Conservation (phyloP, 2,797 vertebrate genomes). For the Coilia nasus region DNA sequence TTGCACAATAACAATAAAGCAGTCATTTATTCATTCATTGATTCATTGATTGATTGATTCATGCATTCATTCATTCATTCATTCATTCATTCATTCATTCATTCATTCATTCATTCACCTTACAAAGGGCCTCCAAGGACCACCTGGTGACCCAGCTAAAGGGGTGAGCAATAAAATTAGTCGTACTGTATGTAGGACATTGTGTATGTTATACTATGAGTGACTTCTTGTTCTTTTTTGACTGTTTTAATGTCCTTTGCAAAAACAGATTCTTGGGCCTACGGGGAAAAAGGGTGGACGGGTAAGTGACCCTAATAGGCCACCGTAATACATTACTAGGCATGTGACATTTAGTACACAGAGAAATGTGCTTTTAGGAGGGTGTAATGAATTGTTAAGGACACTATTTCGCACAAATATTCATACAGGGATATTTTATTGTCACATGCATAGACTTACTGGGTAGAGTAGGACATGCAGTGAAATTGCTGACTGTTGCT, state of each 20-base stretch:
- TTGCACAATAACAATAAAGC: no score
- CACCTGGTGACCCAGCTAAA: slow-evolving; percentile 83
- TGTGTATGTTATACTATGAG: neutral
- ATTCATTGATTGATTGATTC: no score
- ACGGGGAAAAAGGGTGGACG: slow-evolving; percentile 83
- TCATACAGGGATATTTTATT: no score
- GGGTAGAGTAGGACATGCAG: no score
- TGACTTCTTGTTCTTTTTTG: slow-evolving; percentile 26
- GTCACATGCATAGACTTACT: no score
- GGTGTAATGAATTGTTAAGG: slow-evolving; percentile 61
- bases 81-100: no score
- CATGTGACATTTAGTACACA: neutral
- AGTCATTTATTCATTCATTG: no score
- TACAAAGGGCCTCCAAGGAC: slow-evolving; percentile 74
- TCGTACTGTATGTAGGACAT: neutral
- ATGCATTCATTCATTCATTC: no score
- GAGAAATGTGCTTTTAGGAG: slow-evolving; percentile 51
- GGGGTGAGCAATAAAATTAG: slow-evolving; percentile 72
- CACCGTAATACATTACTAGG: slow-evolving; percentile 37
- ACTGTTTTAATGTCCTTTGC: slow-evolving; percentile 27
- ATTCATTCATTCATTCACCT: neutral
- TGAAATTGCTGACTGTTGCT: no score
- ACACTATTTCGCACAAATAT: slow-evolving; percentile 49
- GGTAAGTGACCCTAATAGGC: slow-evolving; percentile 68
- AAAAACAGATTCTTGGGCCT: slow-evolving; percentile 81